Evolutionary conservation across 2,888 invertebrate genomes (phyloP).

Genomic region (Sarcophaga subvicina): DNA sequence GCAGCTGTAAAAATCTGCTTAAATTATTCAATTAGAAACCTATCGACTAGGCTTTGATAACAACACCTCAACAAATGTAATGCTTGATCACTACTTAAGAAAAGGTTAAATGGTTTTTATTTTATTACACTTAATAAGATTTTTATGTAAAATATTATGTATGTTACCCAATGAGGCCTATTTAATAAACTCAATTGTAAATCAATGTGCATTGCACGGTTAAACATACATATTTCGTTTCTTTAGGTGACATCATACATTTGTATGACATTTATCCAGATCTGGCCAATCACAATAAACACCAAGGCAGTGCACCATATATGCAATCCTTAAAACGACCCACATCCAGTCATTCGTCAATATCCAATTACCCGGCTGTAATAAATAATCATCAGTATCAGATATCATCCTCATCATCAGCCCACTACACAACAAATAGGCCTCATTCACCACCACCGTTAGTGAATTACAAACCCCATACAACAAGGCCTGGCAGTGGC

Average conservation of each 20-base stretch:
- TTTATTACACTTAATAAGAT: no score
- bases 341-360: slow-evolving; percentile 45
- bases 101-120: no score
- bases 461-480: slow-evolving; percentile 53
- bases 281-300: slow-evolving; percentile 76
- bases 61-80: no score
- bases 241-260: slow-evolving; percentile 82
- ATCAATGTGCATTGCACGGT: not conserved
- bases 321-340: slow-evolving; percentile 46
- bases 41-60: no score
- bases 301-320: slow-evolving; percentile 65
- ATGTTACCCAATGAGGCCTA: not conserved
- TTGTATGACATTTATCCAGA: slow-evolving; percentile 82
- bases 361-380: slow-evolving; percentile 65
- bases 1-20: no score
- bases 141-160: no score
- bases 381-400: slow-evolving; percentile 72
- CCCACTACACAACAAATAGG: slow-evolving; percentile 76
- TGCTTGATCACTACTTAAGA: no score
- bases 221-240: slow-evolving; percentile 69
- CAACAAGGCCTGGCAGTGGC: slow-evolving; percentile 68
- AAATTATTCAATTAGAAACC: no score
- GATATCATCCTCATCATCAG: slow-evolving; percentile 69
- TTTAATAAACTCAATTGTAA: not conserved
- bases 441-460: slow-evolving; percentile 68